These are phyloP conservation scores for Acromyrmex echinatior DNA, from an alignment of 1,140 invertebrate genomes.

Conservation along the genomic window DNA sequence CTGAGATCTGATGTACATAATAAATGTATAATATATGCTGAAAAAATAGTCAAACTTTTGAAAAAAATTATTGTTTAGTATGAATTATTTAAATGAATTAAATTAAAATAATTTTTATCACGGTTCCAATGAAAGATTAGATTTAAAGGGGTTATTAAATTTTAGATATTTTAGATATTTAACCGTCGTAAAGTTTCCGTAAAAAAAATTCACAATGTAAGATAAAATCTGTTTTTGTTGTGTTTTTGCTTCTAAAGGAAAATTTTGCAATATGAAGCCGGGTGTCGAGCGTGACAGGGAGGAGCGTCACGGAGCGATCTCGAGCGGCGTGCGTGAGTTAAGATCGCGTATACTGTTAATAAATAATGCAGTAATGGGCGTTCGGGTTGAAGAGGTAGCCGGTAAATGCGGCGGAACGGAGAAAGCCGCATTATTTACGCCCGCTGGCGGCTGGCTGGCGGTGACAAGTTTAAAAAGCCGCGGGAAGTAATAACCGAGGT, in stretches of 20 bases:
- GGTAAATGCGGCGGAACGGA: constrained; percentile 72
- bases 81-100: too few species aligned
- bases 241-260: background rate
- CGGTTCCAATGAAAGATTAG: too few species aligned
- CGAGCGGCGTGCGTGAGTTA: constrained; percentile 38
- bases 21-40: too few species aligned
- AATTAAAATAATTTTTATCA: too few species aligned
- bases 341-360: constrained; percentile 67
- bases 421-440: constrained; percentile 71
- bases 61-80: too few species aligned
- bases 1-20: too few species aligned
- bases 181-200: background rate
- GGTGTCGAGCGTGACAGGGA: constrained; percentile 8
- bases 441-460: constrained; percentile 45
- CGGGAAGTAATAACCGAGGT: constrained; percentile 67
- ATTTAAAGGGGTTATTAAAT: background rate
- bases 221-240: background rate
- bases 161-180: background rate
- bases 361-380: constrained; percentile 70
- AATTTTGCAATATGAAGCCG: constrained; percentile 1
- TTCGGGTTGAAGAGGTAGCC: constrained; percentile 34
- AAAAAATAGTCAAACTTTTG: too few species aligned
- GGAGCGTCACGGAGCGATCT: constrained; percentile 37
- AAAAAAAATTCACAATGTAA: background rate
- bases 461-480: constrained; percentile 73